Conservation (phyloP, 2,797 vertebrate species). For the Myotis daubentonii region DNA sequence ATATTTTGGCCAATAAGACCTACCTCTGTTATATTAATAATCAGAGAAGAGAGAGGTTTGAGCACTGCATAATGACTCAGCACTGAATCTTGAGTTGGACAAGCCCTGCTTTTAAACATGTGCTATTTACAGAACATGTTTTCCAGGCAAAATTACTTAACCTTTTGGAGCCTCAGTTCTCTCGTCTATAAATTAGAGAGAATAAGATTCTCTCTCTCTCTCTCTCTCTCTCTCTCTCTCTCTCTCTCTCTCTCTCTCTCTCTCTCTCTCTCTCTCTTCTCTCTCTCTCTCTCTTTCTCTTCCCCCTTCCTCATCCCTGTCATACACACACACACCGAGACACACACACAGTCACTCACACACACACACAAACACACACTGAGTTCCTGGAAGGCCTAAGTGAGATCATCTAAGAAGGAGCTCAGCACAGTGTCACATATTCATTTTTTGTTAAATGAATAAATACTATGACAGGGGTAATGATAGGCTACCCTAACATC, state of each 20-base stretch:
- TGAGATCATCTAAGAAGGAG: background rate
- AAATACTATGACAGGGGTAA: background rate
- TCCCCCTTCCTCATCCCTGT: background rate
- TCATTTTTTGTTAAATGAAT: slow-evolving; percentile 27
- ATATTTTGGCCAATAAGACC: background rate
- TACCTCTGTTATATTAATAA: background rate
- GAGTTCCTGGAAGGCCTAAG: background rate
- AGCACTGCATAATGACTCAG: background rate
- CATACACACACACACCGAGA: background rate
- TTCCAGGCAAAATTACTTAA: background rate
- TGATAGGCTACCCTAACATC: background rate
- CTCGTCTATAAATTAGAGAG: background rate
- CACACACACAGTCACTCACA: background rate
- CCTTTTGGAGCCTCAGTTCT: background rate
- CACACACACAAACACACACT: background rate
- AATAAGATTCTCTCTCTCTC: background rate
- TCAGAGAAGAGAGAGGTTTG: background rate
- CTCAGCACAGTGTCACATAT: background rate
- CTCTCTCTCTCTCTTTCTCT: background rate
- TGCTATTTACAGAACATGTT: background rate
- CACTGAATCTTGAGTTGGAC: background rate
- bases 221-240: background rate
- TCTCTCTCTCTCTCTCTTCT: background rate
- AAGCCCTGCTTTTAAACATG: background rate
- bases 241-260: background rate